Conservation (phyloP, 2,113 vertebrate genomes). For the Piprites chloris region DNA sequence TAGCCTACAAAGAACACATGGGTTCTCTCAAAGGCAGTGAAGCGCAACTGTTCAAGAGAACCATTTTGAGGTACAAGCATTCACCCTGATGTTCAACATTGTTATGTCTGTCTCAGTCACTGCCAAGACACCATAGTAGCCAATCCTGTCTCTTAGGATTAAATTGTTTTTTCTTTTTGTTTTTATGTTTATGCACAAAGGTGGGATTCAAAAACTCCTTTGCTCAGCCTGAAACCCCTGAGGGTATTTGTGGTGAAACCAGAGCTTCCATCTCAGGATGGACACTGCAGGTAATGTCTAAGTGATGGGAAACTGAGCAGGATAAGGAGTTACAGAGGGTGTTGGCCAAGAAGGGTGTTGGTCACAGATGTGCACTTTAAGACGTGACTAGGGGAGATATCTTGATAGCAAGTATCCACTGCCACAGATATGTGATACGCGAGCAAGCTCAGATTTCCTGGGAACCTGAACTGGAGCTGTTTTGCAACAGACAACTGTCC, state of each 20-base stretch:
- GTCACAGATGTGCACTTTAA: neutral
- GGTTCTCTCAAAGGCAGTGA: neutral
- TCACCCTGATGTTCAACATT: neutral
- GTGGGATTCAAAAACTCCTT: neutral
- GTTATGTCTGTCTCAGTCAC: neutral
- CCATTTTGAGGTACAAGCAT: neutral
- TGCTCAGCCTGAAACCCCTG: neutral
- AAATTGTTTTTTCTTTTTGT: accelerated
- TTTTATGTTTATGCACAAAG: neutral
- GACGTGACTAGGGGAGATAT: neutral
- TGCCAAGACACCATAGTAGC: neutral
- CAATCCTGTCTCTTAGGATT: neutral
- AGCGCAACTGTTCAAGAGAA: neutral
- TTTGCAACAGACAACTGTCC: neutral
- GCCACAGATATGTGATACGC: neutral
- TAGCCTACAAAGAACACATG: neutral
- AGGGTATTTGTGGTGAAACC: neutral
- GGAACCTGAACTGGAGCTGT: neutral
- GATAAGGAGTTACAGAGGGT: neutral
- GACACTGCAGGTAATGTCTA: neutral
- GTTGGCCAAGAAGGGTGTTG: neutral
- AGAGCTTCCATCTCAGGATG: neutral
- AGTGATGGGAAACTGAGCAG: neutral
- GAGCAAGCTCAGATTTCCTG: neutral
- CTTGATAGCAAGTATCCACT: neutral